phyloP scores from a whole-genome alignment of 2,113 vertebrate genomes.

The Eublepharis macularius region DNA sequence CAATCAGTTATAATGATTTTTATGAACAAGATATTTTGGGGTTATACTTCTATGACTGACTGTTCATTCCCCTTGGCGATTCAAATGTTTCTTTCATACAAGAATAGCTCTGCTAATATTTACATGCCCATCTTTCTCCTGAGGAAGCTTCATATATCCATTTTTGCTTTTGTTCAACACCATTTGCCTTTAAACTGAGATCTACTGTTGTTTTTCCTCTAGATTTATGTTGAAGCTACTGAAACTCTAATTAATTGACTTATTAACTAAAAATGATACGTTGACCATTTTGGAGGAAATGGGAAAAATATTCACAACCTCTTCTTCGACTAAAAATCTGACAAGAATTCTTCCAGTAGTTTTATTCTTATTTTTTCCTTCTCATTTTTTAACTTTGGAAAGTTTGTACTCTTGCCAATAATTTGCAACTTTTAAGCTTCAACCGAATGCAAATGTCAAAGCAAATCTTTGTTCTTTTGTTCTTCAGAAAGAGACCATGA shows the following conservation, averaged over 20 bases:
- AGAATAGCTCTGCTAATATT: not conserved
- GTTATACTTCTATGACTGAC: conserved; percentile 17
- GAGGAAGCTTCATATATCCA: conserved; percentile 12
- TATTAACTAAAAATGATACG: too few relatives aligned
- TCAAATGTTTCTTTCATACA: not conserved
- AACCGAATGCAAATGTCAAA: conserved; percentile 29
- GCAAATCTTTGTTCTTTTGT: conserved; percentile 22
- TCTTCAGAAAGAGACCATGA: conserved; percentile 23
- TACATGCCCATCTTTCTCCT: not conserved
- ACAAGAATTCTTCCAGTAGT: conserved; percentile 24
- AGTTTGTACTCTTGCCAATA: conserved; percentile 5
- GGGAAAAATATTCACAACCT: not conserved
- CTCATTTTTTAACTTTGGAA: not conserved
- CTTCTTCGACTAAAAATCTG: conserved; percentile 34
- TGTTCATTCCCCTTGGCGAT: conserved; percentile 13
- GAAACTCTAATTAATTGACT: not conserved
- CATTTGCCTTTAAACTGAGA: not conserved
- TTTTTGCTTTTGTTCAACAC: not conserved
- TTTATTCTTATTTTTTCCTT: not conserved
- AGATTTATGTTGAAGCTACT: not conserved
- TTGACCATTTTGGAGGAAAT: not conserved
- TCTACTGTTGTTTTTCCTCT: conserved; percentile 17
- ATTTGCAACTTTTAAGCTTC: conserved; percentile 52
- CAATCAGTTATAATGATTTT: too few relatives aligned
- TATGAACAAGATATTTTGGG: too few relatives aligned